Base-by-base conservation (phyloP, 2,888 invertebrate genomes). In the Agrochola litura region DNA sequence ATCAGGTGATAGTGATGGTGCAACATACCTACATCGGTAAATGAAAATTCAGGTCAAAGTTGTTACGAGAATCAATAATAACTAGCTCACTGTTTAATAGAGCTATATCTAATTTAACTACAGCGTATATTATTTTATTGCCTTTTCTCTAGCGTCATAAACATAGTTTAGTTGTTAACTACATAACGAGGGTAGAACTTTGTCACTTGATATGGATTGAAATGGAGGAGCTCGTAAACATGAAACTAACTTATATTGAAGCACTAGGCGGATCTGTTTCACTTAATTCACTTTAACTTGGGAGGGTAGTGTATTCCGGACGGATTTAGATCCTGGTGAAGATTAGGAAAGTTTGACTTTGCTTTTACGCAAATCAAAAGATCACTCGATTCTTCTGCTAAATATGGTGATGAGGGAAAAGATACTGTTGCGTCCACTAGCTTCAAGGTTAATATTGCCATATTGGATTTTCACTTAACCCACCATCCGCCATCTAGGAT, bases 71-170 rank as follows among this genome's bases (percentile, higher is more conserved):
- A 54, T 43, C 46, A 49, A 30, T 56, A 76, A 77, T 70, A 77
- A 43, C 56, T 41, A n/a, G 16, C 30, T 65, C 25, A 70, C 43
- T n/a, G 25, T 76, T 82, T 58, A 68, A 68, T 58, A 82, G 61
- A 63, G 78, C 67, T 52, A 41, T 77, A 63, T 72, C 61, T 58
- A 72, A 78, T 81, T 73, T 81, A 83, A 78, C 63, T 78, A 67
- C 83, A 58, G 16, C 16, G 56, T 22, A 16, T 30, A 73, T 61
- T 56, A 56, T 66, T 77, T 83, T 68, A 81, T 67, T 67, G 58
- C 46, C 69, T 30, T 46, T 43, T 37, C 52, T 10, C 37, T 12
- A 1, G 25, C 30, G 52, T 25, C 63, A 66, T 82, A 56, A 70
- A 82, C 65, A 70, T 25, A 66, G 82, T 82, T 76, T 19, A 52